A percentile compares a stretch with the other conserved stretches of the same genome.
These are phyloP conservation scores for Euproctis similis DNA, from an alignment of 2,888 invertebrate genomes.

Conservation along the genomic window DNA sequence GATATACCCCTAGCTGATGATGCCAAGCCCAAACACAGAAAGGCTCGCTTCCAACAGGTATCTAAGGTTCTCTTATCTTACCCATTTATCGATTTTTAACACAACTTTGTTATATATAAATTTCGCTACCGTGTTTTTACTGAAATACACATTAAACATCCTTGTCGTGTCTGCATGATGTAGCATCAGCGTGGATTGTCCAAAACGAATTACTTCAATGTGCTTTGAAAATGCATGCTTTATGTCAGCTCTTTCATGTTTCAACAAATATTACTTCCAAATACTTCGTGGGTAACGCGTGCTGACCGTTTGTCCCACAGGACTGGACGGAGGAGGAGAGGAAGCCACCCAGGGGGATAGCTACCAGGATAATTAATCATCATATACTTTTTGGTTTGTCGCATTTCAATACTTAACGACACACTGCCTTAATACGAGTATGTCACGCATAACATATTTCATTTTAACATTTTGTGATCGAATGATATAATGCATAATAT, in stretches of 20 bases:
- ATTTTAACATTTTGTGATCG: no score
- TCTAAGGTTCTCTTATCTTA: slow-evolving; percentile 21
- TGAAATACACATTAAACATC: slow-evolving; percentile 5
- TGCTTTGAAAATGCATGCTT: slow-evolving; percentile 19
- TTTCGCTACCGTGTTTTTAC: no score
- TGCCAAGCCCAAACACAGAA: slow-evolving; percentile 85
- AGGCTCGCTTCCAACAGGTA: slow-evolving; percentile 90
- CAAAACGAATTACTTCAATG: slow-evolving; percentile 5
- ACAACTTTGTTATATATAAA: slow-evolving; percentile 7
- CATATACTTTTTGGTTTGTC: slow-evolving; percentile 69
- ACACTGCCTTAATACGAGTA: no score
- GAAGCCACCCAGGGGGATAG: slow-evolving; percentile 70
- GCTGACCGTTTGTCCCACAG: slow-evolving; percentile 37
- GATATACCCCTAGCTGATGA: slow-evolving; percentile 63
- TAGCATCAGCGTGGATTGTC: slow-evolving; percentile 19
- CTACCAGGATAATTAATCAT: slow-evolving; percentile 73
- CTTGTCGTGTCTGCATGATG: slow-evolving; percentile 26
- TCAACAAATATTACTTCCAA: slow-evolving; percentile 7
- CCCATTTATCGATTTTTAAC: slow-evolving; percentile 11
- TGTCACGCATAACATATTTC: no score
- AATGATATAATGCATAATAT: no score
- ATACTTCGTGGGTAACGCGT: slow-evolving; percentile 15
- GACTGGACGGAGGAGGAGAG: slow-evolving; percentile 74
- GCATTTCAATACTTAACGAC: slow-evolving; percentile 11
- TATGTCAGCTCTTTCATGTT: slow-evolving; percentile 11